Evolutionary conservation across 2,888 invertebrate species (phyloP).

Genomic region (Lithophane socia): DNA sequence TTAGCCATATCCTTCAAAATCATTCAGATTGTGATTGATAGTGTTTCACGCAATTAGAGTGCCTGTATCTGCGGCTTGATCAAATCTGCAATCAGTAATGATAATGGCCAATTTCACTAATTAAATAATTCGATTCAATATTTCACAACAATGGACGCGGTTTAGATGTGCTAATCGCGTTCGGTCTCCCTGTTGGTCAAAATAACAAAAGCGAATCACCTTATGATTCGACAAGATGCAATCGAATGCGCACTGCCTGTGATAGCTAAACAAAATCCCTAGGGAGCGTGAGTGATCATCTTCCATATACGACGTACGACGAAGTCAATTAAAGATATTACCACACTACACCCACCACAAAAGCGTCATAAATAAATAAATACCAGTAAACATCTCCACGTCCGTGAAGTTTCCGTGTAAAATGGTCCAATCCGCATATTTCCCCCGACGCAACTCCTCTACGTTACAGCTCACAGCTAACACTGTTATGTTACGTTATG

Average conservation of each 20-base stretch:
- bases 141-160: too few species aligned
- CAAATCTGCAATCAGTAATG: too few species aligned
- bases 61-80: too few species aligned
- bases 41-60: too few species aligned
- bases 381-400: conserved; percentile 16
- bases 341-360: conserved; percentile 10
- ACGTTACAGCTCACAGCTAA: conserved; percentile 36
- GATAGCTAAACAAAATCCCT: neutral
- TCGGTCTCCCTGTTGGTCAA: neutral
- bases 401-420: conserved; percentile 32
- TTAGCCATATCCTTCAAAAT: too few species aligned
- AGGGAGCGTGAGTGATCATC: too few species aligned
- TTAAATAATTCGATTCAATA: too few species aligned
- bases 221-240: neutral
- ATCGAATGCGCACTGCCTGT: too few species aligned
- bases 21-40: too few species aligned
- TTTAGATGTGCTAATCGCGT: too few species aligned
- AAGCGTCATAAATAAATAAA: conserved; percentile 36
- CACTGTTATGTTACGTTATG: conserved; percentile 54
- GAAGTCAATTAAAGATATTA: conserved; percentile 6
- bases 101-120: too few species aligned
- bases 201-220: neutral
- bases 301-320: neutral
- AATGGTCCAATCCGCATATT: conserved; percentile 56
- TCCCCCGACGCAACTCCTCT: conserved; percentile 49